Conservation (phyloP, 1,140 invertebrate species). For the Parapsyche elsis region DNA sequence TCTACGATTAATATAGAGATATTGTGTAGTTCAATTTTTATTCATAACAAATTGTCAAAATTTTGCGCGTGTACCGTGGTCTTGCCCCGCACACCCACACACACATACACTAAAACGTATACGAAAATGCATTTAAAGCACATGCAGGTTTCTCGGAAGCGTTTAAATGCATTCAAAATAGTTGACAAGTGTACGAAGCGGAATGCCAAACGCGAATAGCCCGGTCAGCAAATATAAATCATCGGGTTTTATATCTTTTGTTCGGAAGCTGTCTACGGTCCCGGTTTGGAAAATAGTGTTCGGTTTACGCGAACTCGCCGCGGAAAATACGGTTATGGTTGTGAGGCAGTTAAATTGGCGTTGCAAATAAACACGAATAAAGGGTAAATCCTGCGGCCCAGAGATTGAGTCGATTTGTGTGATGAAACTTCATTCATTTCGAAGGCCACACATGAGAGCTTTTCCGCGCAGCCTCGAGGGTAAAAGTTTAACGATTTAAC, state of each 20-base stretch:
- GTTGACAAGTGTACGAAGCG: conserved; percentile 37
- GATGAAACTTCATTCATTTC: conserved; percentile 9
- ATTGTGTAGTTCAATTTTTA: too few species aligned
- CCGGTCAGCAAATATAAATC: conserved; percentile 39
- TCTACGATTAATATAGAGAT: too few species aligned
- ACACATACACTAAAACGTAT: neutral
- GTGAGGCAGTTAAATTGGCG: too few species aligned
- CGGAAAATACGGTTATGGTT: too few species aligned
- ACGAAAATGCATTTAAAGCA: neutral
- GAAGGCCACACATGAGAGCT: neutral
- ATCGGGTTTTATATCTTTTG: conserved; percentile 39
- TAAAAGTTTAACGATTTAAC: conserved; percentile 41
- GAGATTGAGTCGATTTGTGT: neutral
- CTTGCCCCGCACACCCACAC: too few species aligned
- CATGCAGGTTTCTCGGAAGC: neutral
- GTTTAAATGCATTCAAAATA: neutral
- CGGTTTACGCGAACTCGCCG: too few species aligned
- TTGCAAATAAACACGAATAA: too few species aligned
- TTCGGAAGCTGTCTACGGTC: conserved; percentile 27
- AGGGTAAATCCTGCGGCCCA: too few species aligned
- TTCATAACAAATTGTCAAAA: too few species aligned
- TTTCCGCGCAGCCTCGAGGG: neutral
- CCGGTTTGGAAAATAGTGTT: neutral
- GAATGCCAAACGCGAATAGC: conserved; percentile 21
- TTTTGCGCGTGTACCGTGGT: too few species aligned